Conservation (phyloP, 2,888 invertebrate genomes). For the Macrophya alboannulata region DNA sequence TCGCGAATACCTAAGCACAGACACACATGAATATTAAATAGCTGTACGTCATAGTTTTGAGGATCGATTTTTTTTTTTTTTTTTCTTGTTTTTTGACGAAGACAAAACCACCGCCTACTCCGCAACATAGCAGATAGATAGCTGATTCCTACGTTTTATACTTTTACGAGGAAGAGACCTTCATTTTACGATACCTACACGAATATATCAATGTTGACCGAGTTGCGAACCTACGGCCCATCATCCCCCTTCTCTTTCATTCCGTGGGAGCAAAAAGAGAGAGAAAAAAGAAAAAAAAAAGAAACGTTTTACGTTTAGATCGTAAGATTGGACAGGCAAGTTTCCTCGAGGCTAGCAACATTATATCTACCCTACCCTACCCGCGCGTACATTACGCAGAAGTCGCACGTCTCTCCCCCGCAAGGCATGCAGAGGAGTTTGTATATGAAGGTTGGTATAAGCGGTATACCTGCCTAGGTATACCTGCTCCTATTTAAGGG, state of each 20-base stretch:
- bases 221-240: background rate
- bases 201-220: constrained; percentile 54
- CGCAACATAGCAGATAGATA: background rate
- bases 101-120: background rate
- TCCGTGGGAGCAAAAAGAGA: background rate
- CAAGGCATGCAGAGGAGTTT: constrained; percentile 16
- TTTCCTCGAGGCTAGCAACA: constrained; percentile 33
- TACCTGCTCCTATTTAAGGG: constrained; percentile 19
- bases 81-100: too few relatives aligned
- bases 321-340: constrained; percentile 55
- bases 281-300: too few relatives aligned
- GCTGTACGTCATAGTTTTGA: background rate
- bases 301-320: constrained; percentile 57
- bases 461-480: constrained; percentile 12
- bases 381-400: constrained; percentile 12
- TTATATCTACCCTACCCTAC: background rate
- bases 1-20: background rate
- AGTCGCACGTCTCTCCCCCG: constrained; percentile 26
- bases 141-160: constrained; percentile 54
- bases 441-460: background rate
- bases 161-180: constrained; percentile 49
- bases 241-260: background rate
- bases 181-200: constrained; percentile 45
- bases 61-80: constrained; percentile 6
- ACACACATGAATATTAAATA: background rate